phyloP scores from a whole-genome alignment of 1,140 invertebrate species.

The Bombus ignitus region DNA sequence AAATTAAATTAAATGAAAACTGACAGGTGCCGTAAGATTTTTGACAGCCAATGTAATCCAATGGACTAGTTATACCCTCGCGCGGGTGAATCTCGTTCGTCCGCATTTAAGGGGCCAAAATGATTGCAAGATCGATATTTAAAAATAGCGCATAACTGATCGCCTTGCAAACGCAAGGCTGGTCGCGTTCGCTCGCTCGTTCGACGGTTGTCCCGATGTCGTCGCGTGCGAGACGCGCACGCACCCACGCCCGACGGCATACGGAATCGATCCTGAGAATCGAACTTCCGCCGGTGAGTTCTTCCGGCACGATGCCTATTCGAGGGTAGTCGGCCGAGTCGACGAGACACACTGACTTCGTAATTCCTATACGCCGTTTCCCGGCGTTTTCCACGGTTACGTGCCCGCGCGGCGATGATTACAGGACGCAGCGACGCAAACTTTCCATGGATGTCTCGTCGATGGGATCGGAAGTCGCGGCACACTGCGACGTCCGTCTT shows the following conservation, averaged over 20 bases:
- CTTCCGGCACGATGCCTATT: conserved; percentile 70
- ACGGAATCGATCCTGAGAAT: conserved; percentile 78
- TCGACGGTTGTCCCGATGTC: conserved; percentile 56
- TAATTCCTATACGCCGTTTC: conserved; percentile 42
- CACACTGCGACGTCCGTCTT: not conserved
- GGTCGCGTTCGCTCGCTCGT: conserved; percentile 47
- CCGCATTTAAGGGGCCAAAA: not conserved
- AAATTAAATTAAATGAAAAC: not conserved
- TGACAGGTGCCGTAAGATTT: too few species aligned
- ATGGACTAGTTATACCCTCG: too few species aligned
- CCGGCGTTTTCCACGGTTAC: conserved; percentile 47
- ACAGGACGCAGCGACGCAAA: conserved; percentile 34
- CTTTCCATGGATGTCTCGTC: conserved; percentile 23
- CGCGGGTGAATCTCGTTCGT: too few species aligned
- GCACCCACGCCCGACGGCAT: conserved; percentile 72
- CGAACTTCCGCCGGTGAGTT: conserved; percentile 73
- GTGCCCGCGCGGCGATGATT: conserved; percentile 35
- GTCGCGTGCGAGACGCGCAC: conserved; percentile 69
- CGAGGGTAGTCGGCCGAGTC: conserved; percentile 57
- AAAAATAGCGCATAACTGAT: not conserved
- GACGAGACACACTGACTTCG: conserved; percentile 47
- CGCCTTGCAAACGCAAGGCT: conserved; percentile 37
- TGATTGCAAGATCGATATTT: not conserved
- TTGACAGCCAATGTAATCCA: too few species aligned
- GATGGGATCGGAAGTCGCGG: conserved; percentile 11